A percentile compares a stretch with the other conserved stretches of the same genome.
These are phyloP conservation scores for Nemotelus nigrinus DNA, from an alignment of 2,888 invertebrate genomes.

Conservation along the genomic window DNA sequence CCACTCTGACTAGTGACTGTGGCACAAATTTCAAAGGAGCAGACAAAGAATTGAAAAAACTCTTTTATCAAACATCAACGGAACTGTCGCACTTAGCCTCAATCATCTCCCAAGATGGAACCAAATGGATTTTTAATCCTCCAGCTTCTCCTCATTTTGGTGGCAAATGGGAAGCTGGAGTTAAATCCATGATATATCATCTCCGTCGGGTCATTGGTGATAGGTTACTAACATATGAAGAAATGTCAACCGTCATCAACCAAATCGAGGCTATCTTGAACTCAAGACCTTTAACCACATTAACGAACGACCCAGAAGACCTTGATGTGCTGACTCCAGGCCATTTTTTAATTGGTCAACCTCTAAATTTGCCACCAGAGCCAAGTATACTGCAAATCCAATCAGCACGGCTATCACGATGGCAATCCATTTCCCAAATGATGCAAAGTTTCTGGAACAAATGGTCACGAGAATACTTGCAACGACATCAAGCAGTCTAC, in stretches of 20 bases:
- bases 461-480: not conserved
- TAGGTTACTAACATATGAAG: conserved; percentile 52
- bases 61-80: conserved; percentile 5
- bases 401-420: not conserved
- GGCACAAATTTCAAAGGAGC: not conserved
- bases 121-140: conserved; percentile 56
- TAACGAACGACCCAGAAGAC: conserved; percentile 48
- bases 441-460: not conserved
- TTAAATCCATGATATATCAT: conserved; percentile 55
- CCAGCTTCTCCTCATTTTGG: conserved; percentile 57
- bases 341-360: not conserved
- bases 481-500: not conserved
- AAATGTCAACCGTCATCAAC: conserved; percentile 53
- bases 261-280: conserved; percentile 55
- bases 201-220: conserved; percentile 53
- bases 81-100: conserved; percentile 26
- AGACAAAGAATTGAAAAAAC: not conserved
- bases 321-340: conserved; percentile 43
- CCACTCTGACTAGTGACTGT: not conserved
- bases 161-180: conserved; percentile 56
- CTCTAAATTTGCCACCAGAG: not conserved
- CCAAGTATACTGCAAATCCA: not conserved
- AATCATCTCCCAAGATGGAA: conserved; percentile 44
- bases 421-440: not conserved
- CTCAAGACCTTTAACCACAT: conserved; percentile 53